Evolutionary conservation across 1,140 invertebrate genomes (phyloP).

Genomic region (Drosophila insularis): DNA sequence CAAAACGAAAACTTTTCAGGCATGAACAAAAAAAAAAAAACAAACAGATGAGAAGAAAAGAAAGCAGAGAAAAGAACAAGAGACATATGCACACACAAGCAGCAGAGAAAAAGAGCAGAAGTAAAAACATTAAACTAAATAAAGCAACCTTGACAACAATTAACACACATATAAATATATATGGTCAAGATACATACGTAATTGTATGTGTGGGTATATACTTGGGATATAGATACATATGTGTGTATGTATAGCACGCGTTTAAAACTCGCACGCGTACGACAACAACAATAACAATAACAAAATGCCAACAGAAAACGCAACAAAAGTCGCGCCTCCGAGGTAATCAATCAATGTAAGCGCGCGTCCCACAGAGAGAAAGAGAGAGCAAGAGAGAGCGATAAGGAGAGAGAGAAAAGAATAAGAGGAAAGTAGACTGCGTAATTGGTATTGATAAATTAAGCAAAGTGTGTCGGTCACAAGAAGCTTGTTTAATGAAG

Average conservation of each 20-base stretch:
- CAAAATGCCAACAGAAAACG: slow-evolving; percentile 38
- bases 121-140: slow-evolving; percentile 61
- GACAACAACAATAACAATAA: slow-evolving; percentile 4
- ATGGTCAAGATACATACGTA: too few relatives aligned
- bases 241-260: slow-evolving; percentile 30
- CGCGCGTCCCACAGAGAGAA: slow-evolving; percentile 39
- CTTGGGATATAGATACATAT: background rate
- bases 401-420: background rate
- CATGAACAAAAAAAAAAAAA: slow-evolving; percentile 42
- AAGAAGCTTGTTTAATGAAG: slow-evolving; percentile 64
- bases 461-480: slow-evolving; percentile 67
- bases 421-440: slow-evolving; percentile 17
- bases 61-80: slow-evolving; percentile 52
- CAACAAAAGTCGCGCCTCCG: slow-evolving; percentile 70
- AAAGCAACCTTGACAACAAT: slow-evolving; percentile 77
- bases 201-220: slow-evolving; percentile 5
- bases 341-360: slow-evolving; percentile 78
- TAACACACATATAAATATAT: slow-evolving; percentile 53
- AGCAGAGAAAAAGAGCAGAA: slow-evolving; percentile 28
- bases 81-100: slow-evolving; percentile 19
- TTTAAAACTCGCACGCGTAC: slow-evolving; percentile 58
- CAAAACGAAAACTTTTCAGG: slow-evolving; percentile 64
- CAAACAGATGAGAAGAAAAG: slow-evolving; percentile 32
- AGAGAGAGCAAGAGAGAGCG: slow-evolving; percentile 2
- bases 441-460: slow-evolving; percentile 75